Percentiles rank a stretch among this genome's conserved stretches.
Conservation (phyloP, 2,888 invertebrate genomes). For the Mesopsocus fuscifrons region DNA sequence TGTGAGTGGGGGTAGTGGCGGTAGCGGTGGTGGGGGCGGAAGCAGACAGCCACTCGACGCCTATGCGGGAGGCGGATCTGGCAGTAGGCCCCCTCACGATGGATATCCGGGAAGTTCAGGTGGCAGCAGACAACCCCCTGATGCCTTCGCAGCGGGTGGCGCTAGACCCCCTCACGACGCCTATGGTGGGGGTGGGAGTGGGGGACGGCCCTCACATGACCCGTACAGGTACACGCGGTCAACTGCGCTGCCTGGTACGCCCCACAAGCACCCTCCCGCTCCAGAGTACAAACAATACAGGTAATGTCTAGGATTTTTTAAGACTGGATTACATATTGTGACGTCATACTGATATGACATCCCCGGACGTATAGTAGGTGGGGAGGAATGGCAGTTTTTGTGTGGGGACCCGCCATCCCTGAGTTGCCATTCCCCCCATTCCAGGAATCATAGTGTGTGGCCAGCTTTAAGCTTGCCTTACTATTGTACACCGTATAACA, state of each 20-base stretch:
- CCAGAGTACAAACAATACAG: neutral
- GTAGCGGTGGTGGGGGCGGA: constrained; percentile 16
- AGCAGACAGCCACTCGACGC: constrained; percentile 12
- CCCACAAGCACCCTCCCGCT: neutral
- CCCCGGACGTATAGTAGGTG: no score
- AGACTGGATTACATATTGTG: no score
- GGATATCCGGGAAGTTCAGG: no score
- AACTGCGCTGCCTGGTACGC: constrained; percentile 35
- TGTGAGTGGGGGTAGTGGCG: constrained; percentile 16
- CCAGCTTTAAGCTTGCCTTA: no score
- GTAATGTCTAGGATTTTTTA: no score
- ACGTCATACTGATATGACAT: no score
- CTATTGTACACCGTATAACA: no score
- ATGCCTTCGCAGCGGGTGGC: constrained; percentile 16
- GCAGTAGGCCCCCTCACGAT: constrained; percentile 19
- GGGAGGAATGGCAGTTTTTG: no score
- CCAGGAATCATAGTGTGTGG: no score
- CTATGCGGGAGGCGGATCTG: constrained; percentile 12
- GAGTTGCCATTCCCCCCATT: no score
- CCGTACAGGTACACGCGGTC: constrained; percentile 45
- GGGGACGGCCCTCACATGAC: constrained; percentile 26
- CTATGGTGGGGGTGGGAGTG: constrained; percentile 19
- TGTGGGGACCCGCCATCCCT: no score
- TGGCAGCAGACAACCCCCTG: no score
- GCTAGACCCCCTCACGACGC: constrained; percentile 12